Evolutionary conservation across 2,888 invertebrate genomes (phyloP).

Genomic region (Mechanitis messenoides): DNA sequence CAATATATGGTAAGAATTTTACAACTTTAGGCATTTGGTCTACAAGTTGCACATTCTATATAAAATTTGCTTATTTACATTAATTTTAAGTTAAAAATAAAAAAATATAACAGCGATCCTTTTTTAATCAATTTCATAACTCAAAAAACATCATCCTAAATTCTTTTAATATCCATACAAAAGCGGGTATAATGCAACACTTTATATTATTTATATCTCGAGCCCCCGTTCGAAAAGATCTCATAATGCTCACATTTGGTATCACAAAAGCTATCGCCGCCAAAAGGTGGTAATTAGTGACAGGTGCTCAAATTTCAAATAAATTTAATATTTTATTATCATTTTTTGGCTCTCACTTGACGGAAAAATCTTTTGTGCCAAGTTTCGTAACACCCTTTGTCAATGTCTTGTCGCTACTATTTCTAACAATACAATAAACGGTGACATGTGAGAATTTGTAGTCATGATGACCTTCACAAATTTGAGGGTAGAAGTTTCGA

Average conservation of each 20-base stretch:
- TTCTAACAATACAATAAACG: constrained; percentile 57
- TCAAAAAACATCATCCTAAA: constrained; percentile 3
- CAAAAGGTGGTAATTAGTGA: constrained; percentile 75
- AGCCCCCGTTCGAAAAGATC: constrained; percentile 31
- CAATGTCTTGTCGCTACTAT: constrained; percentile 70
- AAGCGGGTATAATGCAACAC: constrained; percentile 16
- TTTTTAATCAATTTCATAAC: constrained; percentile 12
- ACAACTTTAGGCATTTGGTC: not conserved
- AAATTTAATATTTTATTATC: constrained; percentile 51
- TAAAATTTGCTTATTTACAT: not conserved
- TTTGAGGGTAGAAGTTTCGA: constrained; percentile 40
- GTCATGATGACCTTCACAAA: constrained; percentile 66
- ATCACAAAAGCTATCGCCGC: constrained; percentile 58
- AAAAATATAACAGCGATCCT: constrained; percentile 3
- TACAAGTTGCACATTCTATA: too few species aligned
- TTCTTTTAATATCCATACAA: constrained; percentile 1
- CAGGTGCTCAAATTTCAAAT: constrained; percentile 68
- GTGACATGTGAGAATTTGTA: constrained; percentile 61
- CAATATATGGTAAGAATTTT: constrained; percentile 21
- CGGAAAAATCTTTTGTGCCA: constrained; percentile 51
- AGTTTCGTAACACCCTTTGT: constrained; percentile 70
- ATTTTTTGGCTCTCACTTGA: constrained; percentile 45
- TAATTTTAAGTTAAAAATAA: not conserved
- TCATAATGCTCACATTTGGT: constrained; percentile 38
- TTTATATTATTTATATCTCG: constrained; percentile 29